These are phyloP conservation scores for Anguilla marmorata DNA, from an alignment of 2,797 vertebrate species.

Conservation along the genomic window DNA sequence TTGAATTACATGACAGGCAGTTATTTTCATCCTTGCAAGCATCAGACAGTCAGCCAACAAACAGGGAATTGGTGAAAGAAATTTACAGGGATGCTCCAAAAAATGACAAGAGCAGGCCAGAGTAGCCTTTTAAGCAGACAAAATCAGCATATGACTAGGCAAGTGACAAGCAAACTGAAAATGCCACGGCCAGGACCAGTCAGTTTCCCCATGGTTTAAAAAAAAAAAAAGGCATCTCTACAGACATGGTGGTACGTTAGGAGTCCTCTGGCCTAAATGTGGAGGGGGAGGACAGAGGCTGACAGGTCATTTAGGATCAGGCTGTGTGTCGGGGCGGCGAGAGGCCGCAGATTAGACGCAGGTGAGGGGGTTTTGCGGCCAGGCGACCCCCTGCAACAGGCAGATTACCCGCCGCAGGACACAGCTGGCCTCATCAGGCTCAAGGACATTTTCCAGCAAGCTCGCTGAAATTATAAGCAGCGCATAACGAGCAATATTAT, in stretches of 20 bases:
- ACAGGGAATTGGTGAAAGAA: neutral
- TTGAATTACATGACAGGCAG: neutral
- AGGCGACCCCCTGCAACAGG: neutral
- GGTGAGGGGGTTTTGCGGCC: neutral
- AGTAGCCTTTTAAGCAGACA: neutral
- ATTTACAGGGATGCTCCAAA: neutral
- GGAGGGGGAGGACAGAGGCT: neutral
- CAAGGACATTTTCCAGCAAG: neutral
- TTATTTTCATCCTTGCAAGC: neutral
- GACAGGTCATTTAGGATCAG: neutral
- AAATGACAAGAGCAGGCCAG: no score
- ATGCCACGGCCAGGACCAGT: neutral
- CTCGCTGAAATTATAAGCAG: neutral
- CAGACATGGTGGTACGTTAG: neutral
- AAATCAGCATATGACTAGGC: neutral
- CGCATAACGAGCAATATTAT: neutral
- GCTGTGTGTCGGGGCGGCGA: neutral
- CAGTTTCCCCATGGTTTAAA: neutral
- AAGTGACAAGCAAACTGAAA: neutral
- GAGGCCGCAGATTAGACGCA: neutral
- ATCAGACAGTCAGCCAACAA: neutral
- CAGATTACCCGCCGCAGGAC: neutral
- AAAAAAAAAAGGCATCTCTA: neutral
- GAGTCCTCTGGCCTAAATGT: neutral
- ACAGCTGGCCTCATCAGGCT: slow-evolving; percentile 1